Evolutionary conservation across 1,140 invertebrate species (phyloP).

Genomic region (Linepithema humile): DNA sequence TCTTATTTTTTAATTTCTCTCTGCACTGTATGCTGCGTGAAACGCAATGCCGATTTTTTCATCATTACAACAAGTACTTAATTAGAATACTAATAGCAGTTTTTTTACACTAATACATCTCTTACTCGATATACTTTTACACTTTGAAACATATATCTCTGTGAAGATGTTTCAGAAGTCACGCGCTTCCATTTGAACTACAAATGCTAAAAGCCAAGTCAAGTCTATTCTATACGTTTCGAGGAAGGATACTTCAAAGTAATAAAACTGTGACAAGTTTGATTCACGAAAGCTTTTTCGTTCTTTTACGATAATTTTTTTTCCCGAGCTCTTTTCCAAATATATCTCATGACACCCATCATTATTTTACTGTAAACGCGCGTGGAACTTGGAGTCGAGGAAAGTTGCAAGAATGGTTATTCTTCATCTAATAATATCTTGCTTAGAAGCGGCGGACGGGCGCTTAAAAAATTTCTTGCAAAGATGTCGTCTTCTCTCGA

Average conservation of each 20-base stretch:
- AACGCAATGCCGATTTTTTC: not conserved
- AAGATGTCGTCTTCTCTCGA: not conserved
- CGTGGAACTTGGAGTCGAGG: not conserved
- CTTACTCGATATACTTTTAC: not conserved
- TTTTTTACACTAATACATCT: not conserved
- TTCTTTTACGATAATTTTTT: not conserved
- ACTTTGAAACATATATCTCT: not conserved
- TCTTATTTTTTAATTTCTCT: not conserved
- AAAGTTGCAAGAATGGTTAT: conserved; percentile 29
- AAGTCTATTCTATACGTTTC: not conserved
- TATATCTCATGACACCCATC: conserved; percentile 3
- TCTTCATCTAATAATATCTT: conserved; percentile 35
- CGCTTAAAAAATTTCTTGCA: conserved; percentile 28
- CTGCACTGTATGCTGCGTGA: not conserved
- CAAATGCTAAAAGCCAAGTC: not conserved
- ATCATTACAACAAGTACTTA: not conserved
- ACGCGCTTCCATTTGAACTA: not conserved
- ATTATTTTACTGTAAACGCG: conserved; percentile 13
- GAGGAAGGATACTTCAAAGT: conserved; percentile 2
- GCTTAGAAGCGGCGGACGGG: conserved; percentile 8
- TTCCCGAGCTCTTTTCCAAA: not conserved
- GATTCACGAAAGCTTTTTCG: not conserved
- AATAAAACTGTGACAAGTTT: conserved; percentile 5
- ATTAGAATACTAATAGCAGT: conserved; percentile 17
- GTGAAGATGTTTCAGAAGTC: not conserved